Conservation (phyloP, 2,113 vertebrate genomes). For the Odocoileus hemionus region DNA sequence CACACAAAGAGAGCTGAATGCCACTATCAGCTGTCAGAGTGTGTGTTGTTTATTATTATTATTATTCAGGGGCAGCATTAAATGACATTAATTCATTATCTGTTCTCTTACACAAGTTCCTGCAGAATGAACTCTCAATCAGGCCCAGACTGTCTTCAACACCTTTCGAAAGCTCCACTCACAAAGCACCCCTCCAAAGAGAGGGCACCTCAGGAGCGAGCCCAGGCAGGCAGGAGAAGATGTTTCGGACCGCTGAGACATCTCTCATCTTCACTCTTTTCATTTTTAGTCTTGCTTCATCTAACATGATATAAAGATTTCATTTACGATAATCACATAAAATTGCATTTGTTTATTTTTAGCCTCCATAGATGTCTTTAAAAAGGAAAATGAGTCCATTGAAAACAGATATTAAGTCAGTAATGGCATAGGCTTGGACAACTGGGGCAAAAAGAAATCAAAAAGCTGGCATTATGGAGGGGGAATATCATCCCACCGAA, state of each 20-base stretch:
- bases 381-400: background rate
- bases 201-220: background rate
- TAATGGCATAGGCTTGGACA: background rate
- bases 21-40: rapidly evolving
- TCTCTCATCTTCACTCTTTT: rapidly evolving
- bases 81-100: background rate
- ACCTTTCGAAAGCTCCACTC: rapidly evolving
- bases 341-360: background rate
- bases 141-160: rapidly evolving
- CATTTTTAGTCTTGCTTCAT: background rate
- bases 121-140: background rate
- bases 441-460: background rate
- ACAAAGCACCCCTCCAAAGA: background rate
- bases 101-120: background rate
- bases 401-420: background rate
- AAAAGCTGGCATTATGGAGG: rapidly evolving
- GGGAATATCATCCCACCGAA: rapidly evolving
- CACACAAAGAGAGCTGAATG: background rate
- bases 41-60: rapidly evolving
- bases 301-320: background rate
- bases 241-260: rapidly evolving
- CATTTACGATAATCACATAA: background rate
- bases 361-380: background rate
- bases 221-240: background rate
- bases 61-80: background rate